These are phyloP conservation scores for Caloenas nicobarica DNA, from an alignment of 2,113 vertebrate genomes.

Conservation along the genomic window DNA sequence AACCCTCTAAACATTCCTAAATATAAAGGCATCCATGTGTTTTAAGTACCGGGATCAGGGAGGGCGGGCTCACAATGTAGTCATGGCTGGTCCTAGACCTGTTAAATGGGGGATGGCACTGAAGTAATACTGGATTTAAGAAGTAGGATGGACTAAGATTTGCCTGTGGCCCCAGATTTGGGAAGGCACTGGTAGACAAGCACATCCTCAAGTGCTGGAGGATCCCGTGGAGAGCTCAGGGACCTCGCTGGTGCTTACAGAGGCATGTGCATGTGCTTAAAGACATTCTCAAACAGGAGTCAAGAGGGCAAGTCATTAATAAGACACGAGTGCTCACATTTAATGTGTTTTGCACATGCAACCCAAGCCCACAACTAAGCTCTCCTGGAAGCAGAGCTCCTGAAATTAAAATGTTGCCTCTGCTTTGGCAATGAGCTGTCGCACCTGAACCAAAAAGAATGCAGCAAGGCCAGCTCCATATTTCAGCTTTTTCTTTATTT, in stretches of 20 bases:
- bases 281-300: background rate
- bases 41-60: background rate
- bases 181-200: background rate
- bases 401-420: background rate
- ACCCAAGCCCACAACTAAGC: background rate
- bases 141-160: background rate
- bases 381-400: background rate
- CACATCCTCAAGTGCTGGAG: background rate
- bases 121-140: background rate
- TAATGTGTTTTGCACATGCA: background rate
- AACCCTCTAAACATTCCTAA: background rate
- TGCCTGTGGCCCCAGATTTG: background rate
- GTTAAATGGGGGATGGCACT: background rate
- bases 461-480: background rate
- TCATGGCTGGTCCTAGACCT: too few relatives aligned
- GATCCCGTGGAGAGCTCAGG: background rate
- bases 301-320: background rate
- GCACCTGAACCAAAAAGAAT: background rate
- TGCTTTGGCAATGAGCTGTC: background rate
- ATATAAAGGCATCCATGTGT: accelerated
- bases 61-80: background rate
- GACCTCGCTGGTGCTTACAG: background rate
- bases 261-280: background rate
- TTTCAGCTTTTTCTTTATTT: background rate
- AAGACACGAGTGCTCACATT: background rate